Evolutionary conservation across 2,888 invertebrate species (phyloP).

Genomic region (Eudasyphora cyanicolor): DNA sequence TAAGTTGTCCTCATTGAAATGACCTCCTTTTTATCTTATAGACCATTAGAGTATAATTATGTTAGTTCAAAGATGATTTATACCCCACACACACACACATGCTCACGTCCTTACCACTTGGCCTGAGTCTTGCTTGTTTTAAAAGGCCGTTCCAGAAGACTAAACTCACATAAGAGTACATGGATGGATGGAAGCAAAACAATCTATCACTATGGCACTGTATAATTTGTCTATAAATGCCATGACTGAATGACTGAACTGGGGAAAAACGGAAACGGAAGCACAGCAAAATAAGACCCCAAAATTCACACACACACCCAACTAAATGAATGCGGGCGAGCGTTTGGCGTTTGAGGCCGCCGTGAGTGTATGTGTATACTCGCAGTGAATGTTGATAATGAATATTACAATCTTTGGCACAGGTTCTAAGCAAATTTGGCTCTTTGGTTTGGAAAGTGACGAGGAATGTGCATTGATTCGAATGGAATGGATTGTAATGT

Average conservation of each 20-base stretch:
- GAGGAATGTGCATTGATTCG: background rate
- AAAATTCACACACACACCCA: too few species aligned
- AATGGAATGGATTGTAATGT: background rate
- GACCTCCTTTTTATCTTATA: background rate
- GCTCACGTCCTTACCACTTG: background rate
- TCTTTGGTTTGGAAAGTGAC: background rate
- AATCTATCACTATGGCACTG: constrained; percentile 17
- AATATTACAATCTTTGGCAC: constrained; percentile 41
- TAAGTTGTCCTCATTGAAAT: constrained; percentile 7
- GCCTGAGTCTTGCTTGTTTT: too few species aligned
- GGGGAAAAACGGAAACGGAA: constrained; percentile 9
- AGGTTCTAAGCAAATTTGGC: constrained; percentile 20
- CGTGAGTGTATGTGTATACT: too few species aligned
- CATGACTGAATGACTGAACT: background rate
- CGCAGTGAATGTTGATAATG: constrained; percentile 49
- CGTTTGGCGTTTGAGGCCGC: background rate
- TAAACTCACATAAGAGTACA: background rate
- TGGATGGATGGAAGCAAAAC: too few species aligned
- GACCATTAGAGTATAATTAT: constrained; percentile 1
- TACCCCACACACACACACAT: background rate
- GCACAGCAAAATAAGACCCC: too few species aligned
- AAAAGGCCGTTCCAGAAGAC: too few species aligned
- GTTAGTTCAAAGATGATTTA: background rate
- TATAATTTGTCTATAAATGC: constrained; percentile 5
- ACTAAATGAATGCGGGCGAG: background rate